These are phyloP conservation scores for Drosophila paracracens DNA, from an alignment of 2,888 invertebrate species.

Conservation along the genomic window DNA sequence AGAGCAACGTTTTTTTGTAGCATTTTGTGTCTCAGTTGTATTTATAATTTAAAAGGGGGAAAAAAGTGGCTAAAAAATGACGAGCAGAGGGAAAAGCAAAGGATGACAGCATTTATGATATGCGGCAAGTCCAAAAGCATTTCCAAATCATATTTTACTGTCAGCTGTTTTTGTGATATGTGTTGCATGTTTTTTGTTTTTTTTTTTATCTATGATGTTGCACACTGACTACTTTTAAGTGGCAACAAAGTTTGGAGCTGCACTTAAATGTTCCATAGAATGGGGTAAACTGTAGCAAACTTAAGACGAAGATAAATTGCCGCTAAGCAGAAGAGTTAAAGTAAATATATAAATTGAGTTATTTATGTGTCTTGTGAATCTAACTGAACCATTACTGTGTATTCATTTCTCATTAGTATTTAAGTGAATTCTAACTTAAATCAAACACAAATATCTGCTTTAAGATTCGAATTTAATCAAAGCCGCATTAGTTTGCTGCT, in stretches of 20 bases:
- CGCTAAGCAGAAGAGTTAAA: neutral
- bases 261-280: slow-evolving; percentile 3
- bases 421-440: neutral
- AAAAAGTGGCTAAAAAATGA: slow-evolving; percentile 1
- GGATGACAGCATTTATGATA: slow-evolving; percentile 39
- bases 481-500: neutral
- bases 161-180: slow-evolving; percentile 1
- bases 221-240: slow-evolving; percentile 5
- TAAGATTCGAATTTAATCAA: neutral
- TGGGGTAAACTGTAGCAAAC: neutral
- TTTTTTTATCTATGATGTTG: neutral
- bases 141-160: slow-evolving; percentile 35
- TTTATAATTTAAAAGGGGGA: slow-evolving; percentile 37
- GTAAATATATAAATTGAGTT: no score
- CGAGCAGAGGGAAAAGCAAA: neutral
- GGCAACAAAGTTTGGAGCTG: neutral
- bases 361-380: neutral
- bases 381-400: no score
- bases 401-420: neutral
- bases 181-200: neutral
- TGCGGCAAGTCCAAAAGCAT: slow-evolving; percentile 33
- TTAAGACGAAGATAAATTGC: neutral
- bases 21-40: slow-evolving; percentile 24
- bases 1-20: slow-evolving; percentile 12
- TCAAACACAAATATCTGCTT: neutral